Base-by-base conservation (phyloP, 1,140 invertebrate species). In the Spodoptera litura region DNA sequence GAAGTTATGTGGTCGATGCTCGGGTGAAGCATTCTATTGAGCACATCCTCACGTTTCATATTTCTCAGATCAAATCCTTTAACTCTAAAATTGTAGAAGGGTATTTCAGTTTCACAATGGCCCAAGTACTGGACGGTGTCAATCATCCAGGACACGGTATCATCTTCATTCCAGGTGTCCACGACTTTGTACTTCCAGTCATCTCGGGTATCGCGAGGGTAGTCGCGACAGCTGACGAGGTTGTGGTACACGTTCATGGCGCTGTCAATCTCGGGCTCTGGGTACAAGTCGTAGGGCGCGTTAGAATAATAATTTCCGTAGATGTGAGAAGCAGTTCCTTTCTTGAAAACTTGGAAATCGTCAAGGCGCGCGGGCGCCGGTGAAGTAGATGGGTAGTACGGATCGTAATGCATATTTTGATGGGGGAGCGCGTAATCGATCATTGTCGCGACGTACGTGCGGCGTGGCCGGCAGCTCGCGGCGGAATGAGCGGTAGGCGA, bases 71-170 rank as follows among this genome's bases (percentile, higher is more conserved):
- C 93, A 66, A 91, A 83, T 4, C 96, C 96, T 2, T 93, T 85
- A 8, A 96, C 88, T 27, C 85, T 94, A 89, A 86, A 95, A 88
- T 88, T 95, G 89, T 85, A 95, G 89, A 79, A 94, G 78, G 87
- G 92, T 6, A 93, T 78, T 27, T 93, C 91, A 56, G 83, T 94
- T 83, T 91, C 95, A 91, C 71, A 91, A 86, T 87, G 95, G 81
- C 81, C 95, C 89, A 83, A 93, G 82, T 62, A 86, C 82, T 68
- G 94, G 82, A 12, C 94, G 1, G 95, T 94, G 44, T 94, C 95
- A 74, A 95, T 91, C 31, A 96, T 81, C 95, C 95, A 96, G 64
- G 94, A 93, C 62, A 95, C 93, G n/a, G 95, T 95, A 81, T 96
- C 95, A 25, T 95, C 94, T 66, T 95, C 94, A 78, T 86, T 94